These are phyloP conservation scores for Lepidothrix coronata DNA, from an alignment of 2,113 vertebrate species.

Conservation along the genomic window DNA sequence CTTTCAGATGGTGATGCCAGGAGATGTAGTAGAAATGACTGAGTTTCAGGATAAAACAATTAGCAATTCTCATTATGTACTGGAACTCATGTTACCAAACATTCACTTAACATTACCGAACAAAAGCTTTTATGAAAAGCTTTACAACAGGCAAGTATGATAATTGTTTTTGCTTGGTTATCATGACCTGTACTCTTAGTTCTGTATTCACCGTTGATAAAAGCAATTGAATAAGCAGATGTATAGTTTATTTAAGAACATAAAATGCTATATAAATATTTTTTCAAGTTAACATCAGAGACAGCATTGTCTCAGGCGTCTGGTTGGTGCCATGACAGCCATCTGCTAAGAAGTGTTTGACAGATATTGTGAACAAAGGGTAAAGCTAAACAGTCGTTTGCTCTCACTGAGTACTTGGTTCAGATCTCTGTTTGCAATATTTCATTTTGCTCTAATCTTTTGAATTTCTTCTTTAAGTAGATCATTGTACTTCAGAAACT, in stretches of 20 bases:
- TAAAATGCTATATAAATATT: not conserved
- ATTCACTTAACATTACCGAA: conserved; percentile 86
- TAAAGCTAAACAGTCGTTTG: not conserved
- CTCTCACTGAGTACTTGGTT: not conserved
- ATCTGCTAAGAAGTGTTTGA: not conserved
- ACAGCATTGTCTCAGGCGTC: not conserved
- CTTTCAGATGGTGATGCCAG: conserved; percentile 95
- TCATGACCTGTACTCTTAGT: not conserved
- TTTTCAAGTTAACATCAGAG: not conserved
- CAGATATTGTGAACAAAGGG: not conserved
- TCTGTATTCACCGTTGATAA: not conserved
- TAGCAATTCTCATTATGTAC: conserved; percentile 90
- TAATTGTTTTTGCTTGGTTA: not conserved
- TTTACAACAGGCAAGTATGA: conserved; percentile 87
- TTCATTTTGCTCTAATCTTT: not conserved
- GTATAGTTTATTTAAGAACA: not conserved
- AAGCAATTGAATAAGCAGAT: not conserved
- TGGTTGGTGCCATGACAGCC: not conserved
- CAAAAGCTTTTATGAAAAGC: conserved; percentile 93
- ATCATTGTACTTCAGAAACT: not conserved
- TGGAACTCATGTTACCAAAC: conserved; percentile 89
- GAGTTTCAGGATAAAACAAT: conserved; percentile 97
- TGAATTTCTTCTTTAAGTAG: not conserved
- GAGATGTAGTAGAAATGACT: conserved; percentile 91
- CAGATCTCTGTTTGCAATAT: not conserved